These are phyloP conservation scores for Bolinopsis microptera DNA, from an alignment of 37 sponge, comb jelly and placozoan species.

Conservation along the genomic window DNA sequence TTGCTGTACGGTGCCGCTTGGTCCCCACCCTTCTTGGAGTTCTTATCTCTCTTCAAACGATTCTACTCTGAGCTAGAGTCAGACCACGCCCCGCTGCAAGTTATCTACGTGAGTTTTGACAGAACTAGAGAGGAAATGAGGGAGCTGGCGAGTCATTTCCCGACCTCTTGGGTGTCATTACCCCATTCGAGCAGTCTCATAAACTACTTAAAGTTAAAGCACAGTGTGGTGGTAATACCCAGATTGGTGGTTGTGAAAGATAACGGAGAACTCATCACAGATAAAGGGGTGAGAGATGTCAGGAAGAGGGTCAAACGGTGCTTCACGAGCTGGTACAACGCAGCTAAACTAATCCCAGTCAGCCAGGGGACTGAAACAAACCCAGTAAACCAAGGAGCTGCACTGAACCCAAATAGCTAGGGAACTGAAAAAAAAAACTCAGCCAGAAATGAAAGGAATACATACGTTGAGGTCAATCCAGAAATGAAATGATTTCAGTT, in stretches of 20 bases:
- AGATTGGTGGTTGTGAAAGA: conserved; percentile 34
- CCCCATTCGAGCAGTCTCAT: conserved; percentile 13
- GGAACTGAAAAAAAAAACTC: too few relatives aligned
- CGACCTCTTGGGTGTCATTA: not conserved
- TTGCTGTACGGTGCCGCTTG: conserved; percentile 45
- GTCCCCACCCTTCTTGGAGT: conserved; percentile 55
- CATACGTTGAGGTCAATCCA: too few relatives aligned
- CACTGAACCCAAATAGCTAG: too few relatives aligned
- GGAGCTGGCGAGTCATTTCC: not conserved
- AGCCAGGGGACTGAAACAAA: too few relatives aligned
- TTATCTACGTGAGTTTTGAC: conserved; percentile 53
- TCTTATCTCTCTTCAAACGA: not conserved
- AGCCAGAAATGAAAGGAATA: too few relatives aligned
- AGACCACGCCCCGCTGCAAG: conserved; percentile 11
- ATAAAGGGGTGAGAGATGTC: conserved; percentile 43
- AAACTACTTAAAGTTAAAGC: conserved; percentile 35
- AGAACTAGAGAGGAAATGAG: conserved; percentile 3
- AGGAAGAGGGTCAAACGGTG: conserved; percentile 34
- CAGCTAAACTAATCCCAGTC: not conserved
- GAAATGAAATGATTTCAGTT: too few relatives aligned
- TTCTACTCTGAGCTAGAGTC: not conserved
- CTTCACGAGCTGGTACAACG: conserved; percentile 43
- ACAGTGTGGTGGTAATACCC: conserved; percentile 57
- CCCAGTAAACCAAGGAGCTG: too few relatives aligned
- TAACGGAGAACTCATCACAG: conserved; percentile 10